Conservation (phyloP, 2,888 invertebrate species). For the Latrodectus elegans region DNA sequence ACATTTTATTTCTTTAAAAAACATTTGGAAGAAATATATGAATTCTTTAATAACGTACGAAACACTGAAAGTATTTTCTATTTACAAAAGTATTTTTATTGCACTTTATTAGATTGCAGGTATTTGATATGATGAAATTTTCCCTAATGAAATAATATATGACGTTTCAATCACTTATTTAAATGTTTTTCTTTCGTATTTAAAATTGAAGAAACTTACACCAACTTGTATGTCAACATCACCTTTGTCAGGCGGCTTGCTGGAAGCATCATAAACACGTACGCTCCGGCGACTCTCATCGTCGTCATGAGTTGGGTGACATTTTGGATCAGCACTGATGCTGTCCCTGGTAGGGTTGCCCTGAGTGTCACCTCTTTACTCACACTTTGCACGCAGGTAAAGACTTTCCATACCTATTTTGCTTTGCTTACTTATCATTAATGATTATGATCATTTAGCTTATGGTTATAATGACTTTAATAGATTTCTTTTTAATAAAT, state of each 20-base stretch:
- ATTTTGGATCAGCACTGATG: constrained; percentile 68
- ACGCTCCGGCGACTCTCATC: constrained; percentile 58
- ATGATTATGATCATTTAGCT: too few relatives aligned
- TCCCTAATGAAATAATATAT: not conserved
- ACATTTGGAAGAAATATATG: too few relatives aligned
- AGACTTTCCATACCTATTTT: too few relatives aligned
- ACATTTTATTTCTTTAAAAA: too few relatives aligned
- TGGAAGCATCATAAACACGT: constrained; percentile 58
- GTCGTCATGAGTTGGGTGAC: constrained; percentile 60
- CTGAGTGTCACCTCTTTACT: constrained; percentile 56
- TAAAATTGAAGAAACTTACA: constrained; percentile 28
- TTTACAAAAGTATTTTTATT: too few relatives aligned
- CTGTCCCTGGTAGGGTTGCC: constrained; percentile 66
- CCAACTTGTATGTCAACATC: constrained; percentile 42
- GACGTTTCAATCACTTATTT: too few relatives aligned
- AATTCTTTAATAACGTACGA: too few relatives aligned
- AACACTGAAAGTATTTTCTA: too few relatives aligned
- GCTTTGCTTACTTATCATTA: too few relatives aligned
- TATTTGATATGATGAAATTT: not conserved
- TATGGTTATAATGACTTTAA: too few relatives aligned
- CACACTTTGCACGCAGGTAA: constrained; percentile 54
- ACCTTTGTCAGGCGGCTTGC: constrained; percentile 50
- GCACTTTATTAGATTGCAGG: too few relatives aligned
- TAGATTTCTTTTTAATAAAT: too few relatives aligned
- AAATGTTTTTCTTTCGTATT: not conserved